Conservation (phyloP, 30 jellyfish, hydroid and myxozoan genomes). For the Chrysaora quinquecirrha region DNA sequence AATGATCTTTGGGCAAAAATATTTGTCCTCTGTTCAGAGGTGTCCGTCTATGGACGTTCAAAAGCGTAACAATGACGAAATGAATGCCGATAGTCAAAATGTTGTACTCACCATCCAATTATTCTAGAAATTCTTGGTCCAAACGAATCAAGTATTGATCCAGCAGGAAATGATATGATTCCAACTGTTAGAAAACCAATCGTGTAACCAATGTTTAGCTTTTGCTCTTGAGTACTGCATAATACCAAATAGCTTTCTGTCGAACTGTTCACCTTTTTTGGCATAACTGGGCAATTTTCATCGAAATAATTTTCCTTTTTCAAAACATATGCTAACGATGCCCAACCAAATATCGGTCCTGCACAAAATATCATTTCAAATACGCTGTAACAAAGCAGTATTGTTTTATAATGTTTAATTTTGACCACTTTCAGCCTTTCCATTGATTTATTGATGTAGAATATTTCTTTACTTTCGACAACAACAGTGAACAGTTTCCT, state of each 20-base stretch:
- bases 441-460: no score
- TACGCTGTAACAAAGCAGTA: constrained; percentile 54
- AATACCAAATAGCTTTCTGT: background rate
- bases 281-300: constrained; percentile 14
- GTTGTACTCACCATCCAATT: constrained; percentile 48
- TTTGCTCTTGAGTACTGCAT: constrained; percentile 54
- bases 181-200: constrained; percentile 76
- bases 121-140: constrained; percentile 72
- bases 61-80: no score
- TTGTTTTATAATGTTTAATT: background rate
- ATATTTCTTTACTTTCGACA: no score
- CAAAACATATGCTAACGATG: constrained; percentile 70
- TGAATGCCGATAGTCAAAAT: no score
- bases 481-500: no score
- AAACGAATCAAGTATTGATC: constrained; percentile 53
- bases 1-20: no score
- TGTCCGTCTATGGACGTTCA: no score
- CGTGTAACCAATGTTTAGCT: constrained; percentile 64
- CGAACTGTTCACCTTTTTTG: background rate
- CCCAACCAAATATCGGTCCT: constrained; percentile 85
- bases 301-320: constrained; percentile 64
- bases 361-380: constrained; percentile 73
- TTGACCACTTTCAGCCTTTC: background rate
- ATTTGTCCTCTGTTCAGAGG: no score
- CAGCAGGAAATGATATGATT: constrained; percentile 68